Evolutionary conservation across 2,888 invertebrate genomes (phyloP).

Genomic region (Melitaea athalia): DNA sequence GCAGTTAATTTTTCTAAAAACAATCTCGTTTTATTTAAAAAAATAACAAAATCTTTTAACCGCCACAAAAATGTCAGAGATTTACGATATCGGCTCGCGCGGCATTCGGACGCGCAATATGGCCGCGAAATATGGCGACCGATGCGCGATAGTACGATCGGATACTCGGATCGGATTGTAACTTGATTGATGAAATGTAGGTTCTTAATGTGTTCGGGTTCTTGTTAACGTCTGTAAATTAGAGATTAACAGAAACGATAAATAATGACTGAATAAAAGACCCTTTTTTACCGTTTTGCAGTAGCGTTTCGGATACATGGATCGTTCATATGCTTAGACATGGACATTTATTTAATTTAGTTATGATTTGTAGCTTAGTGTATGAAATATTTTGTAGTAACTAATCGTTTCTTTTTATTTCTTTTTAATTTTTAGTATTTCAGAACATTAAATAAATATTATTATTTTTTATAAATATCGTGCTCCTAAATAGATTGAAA

Average conservation of each 20-base stretch:
- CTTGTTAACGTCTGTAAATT: conserved; percentile 31
- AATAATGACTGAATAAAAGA: conserved; percentile 4
- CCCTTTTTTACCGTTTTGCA: conserved; percentile 8
- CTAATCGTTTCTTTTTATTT: too few relatives aligned
- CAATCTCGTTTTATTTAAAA: conserved; percentile 33
- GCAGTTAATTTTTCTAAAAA: conserved; percentile 16
- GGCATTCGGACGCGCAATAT: conserved; percentile 42
- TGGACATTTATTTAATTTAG: not conserved
- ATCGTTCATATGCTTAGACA: not conserved
- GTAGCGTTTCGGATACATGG: conserved; percentile 6
- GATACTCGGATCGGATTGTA: conserved; percentile 38
- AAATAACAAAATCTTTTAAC: conserved; percentile 32
- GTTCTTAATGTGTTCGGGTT: conserved; percentile 29
- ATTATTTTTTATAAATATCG: too few relatives aligned
- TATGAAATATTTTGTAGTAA: not conserved
- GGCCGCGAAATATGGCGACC: conserved; percentile 45
- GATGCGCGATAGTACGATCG: conserved; percentile 34
- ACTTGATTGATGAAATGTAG: conserved; percentile 35
- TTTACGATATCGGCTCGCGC: conserved; percentile 45
- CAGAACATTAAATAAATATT: too few relatives aligned
- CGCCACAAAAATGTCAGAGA: conserved; percentile 49
- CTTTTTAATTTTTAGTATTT: too few relatives aligned
- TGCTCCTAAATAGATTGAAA: too few relatives aligned
- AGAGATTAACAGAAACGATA: conserved; percentile 15
- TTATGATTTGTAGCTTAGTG: not conserved